Evolutionary conservation across 2,797 vertebrate species (phyloP).

Genomic region (Alectoris magna): DNA sequence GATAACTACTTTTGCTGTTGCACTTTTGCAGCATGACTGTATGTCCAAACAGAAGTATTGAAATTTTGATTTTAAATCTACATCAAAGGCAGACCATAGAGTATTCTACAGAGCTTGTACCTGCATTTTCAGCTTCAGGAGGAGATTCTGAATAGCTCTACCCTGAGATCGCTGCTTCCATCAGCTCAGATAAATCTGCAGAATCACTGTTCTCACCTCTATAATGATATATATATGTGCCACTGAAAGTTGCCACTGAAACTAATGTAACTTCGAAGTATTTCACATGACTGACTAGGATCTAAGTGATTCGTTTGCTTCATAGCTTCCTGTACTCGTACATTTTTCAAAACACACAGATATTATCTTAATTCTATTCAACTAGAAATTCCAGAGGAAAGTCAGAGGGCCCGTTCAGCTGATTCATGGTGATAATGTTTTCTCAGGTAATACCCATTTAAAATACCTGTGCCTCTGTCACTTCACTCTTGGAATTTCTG

Average conservation of each 20-base stretch:
- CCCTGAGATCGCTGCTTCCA: neutral
- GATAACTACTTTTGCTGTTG: neutral
- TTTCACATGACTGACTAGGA: neutral
- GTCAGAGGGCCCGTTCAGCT: neutral
- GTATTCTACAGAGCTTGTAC: too few relatives aligned
- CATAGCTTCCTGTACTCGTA: neutral
- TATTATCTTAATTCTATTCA: neutral
- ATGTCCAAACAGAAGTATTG: neutral
- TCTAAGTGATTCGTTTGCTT: neutral
- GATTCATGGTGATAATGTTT: constrained; percentile 15
- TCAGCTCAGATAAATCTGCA: neutral
- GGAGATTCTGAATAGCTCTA: neutral
- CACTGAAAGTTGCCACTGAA: neutral
- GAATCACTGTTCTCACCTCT: neutral
- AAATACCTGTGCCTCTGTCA: neutral
- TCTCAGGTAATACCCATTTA: constrained; percentile 10
- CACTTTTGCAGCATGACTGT: neutral
- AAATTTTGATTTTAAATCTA: neutral
- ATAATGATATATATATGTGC: neutral
- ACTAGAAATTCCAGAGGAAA: constrained; percentile 1
- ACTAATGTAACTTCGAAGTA: neutral
- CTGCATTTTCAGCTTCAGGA: neutral
- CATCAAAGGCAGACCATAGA: neutral
- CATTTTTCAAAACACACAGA: neutral
- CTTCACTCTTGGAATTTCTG: constrained; percentile 13